These are phyloP conservation scores for Xanthorhoe designata DNA, from an alignment of 2,888 invertebrate genomes.

Conservation along the genomic window DNA sequence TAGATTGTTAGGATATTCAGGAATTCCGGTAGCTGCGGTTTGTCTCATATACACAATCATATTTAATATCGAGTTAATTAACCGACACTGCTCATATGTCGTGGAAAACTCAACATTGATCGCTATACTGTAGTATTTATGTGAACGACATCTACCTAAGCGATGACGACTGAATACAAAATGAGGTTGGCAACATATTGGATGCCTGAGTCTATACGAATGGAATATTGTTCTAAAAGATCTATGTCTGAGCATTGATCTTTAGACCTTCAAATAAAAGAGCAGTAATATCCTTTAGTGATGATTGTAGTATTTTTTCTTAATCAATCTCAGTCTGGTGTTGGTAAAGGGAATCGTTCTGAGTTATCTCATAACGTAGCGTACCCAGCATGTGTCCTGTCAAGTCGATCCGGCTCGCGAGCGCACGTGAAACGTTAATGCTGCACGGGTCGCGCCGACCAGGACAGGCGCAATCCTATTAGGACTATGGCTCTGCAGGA, in stretches of 20 bases:
- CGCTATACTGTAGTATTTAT: slow-evolving; percentile 7
- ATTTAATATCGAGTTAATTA: neutral
- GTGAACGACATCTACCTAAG: slow-evolving; percentile 10
- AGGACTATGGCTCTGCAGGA: slow-evolving; percentile 36
- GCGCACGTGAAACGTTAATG: slow-evolving; percentile 59
- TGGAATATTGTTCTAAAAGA: neutral
- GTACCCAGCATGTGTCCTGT: neutral
- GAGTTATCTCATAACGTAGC: neutral
- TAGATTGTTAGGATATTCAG: neutral
- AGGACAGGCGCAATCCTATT: slow-evolving; percentile 52
- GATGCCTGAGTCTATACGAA: neutral
- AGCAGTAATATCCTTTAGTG: neutral
- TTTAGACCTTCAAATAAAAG: neutral
- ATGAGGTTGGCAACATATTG: slow-evolving; percentile 7
- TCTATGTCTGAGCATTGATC: neutral
- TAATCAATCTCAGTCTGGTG: neutral
- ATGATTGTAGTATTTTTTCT: neutral
- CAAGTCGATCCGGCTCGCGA: slow-evolving; percentile 13
- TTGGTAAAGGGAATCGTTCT: no score
- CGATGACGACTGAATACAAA: slow-evolving; percentile 9
- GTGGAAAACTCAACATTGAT: slow-evolving; percentile 23
- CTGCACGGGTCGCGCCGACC: slow-evolving; percentile 52
- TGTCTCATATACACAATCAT: neutral
- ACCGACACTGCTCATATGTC: slow-evolving; percentile 4
- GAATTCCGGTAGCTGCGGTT: neutral